Conservation (phyloP, 1,140 invertebrate genomes). For the Calliopsis andreniformis region DNA sequence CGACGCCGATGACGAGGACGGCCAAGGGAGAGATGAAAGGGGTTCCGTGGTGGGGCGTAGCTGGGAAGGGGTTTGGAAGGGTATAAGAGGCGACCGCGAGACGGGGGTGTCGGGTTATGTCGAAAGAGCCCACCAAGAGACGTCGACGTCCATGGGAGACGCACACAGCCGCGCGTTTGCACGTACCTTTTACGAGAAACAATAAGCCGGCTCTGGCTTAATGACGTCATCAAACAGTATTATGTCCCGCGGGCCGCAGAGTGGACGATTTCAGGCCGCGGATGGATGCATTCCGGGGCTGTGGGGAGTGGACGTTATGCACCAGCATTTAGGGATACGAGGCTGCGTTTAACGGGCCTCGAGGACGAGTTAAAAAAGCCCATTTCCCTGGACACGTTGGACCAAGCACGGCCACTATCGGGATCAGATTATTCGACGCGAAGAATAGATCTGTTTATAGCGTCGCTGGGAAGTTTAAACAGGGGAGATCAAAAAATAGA, state of each 20-base stretch:
- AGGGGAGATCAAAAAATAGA: no score
- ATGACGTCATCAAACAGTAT: slow-evolving; percentile 72
- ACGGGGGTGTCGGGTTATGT: slow-evolving; percentile 29
- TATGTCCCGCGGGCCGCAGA: slow-evolving; percentile 53
- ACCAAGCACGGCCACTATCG: no score
- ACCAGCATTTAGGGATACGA: slow-evolving; percentile 18
- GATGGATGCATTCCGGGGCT: slow-evolving; percentile 46
- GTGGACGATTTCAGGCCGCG: slow-evolving; percentile 46
- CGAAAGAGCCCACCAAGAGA: slow-evolving; percentile 11
- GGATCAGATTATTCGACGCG: no score
- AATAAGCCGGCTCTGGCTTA: slow-evolving; percentile 69
- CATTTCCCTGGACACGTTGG: not conserved
- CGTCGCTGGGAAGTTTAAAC: no score
- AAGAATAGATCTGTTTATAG: no score
- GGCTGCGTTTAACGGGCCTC: not conserved
- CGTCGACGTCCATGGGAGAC: not conserved
- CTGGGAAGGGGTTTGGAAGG: not conserved
- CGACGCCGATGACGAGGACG: slow-evolving; percentile 8
- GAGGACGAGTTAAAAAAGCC: not conserved
- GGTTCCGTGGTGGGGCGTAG: not conserved
- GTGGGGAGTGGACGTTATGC: slow-evolving; percentile 3
- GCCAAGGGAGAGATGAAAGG: not conserved
- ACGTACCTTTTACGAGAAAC: slow-evolving; percentile 71
- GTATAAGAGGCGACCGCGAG: not conserved
- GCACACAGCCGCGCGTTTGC: slow-evolving; percentile 31